Base-by-base conservation (phyloP, 2,888 invertebrate species). In the Zhuqinia jingwanae region DNA sequence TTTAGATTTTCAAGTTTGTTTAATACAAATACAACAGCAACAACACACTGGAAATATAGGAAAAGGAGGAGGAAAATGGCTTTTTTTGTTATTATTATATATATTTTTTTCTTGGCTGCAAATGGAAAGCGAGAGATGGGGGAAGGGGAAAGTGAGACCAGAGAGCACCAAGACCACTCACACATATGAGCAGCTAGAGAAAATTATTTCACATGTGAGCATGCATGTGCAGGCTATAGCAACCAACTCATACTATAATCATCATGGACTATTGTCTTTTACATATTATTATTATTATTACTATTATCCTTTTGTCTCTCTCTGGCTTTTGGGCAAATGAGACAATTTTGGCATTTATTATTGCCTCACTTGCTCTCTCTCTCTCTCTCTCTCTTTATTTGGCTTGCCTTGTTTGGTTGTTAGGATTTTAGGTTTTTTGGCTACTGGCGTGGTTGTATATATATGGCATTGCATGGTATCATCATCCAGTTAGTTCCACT, bases 351-450 rank as follows among this genome's bases (percentile, higher is more conserved):
- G 78, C 77, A 85, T 68, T 36, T 85, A 70, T 85, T 78, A 78
- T 79, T 78, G 77, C 84, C 84, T 88, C 75, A 85, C 88, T 78
- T 77, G 36, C 83, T 87, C 82, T 82, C 68, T 50, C 78, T 70
- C 82, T 56, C 22, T 77, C 65, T 65, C 70, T 45, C 30, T 78
- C 58, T n/a, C 56, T 30, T n/a, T n/a, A n/a, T n/a, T 6, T 15
- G 56, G 22, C 22, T 17, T 36, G 36, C 8, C 8, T n/a, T n/a
- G n/a, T 36, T 36, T 36, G 20, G 56, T 56, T 11, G 63, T 36
- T n/a, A n/a, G n/a, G n/a, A n/a, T n/a, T 53, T 53, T 25, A 58
- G 25, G 30, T 56, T 84, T 77, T 86, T 76, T 60, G 58, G 78
- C 70, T 70, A 63, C 50, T 47, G 68, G 68, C 68, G n/a, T n/a